A percentile compares a stretch with the other conserved stretches of the same genome.
Evolutionary conservation across 2,797 vertebrate genomes (phyloP).

Genomic region (Artibeus jamaicensis): DNA sequence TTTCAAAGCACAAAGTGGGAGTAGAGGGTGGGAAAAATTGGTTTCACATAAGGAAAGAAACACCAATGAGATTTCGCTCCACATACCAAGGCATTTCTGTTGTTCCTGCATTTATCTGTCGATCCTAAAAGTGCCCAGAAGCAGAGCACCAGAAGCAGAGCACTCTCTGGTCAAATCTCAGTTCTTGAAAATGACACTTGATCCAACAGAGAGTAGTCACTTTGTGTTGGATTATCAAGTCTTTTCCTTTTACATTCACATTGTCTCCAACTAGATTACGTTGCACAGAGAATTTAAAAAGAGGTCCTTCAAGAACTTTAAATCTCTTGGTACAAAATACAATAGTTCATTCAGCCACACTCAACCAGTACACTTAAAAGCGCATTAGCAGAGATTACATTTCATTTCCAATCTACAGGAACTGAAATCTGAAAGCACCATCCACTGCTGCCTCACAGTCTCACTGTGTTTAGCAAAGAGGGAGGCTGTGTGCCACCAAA

Average conservation of each 20-base stretch:
- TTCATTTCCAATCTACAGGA: conserved; percentile 48
- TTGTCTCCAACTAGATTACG: conserved; percentile 7
- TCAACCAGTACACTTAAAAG: conserved; percentile 43
- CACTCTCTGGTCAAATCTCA: background rate
- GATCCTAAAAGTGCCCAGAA: background rate
- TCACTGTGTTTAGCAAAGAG: background rate
- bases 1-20: background rate
- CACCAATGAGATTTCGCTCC: background rate
- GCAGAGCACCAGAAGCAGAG: background rate
- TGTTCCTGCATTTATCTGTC: background rate
- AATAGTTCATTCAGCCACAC: conserved; percentile 2
- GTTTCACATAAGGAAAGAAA: conserved; percentile 17
- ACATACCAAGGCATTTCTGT: background rate
- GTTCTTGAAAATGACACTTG: background rate
- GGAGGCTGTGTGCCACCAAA: background rate
- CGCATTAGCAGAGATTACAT: conserved; percentile 54
- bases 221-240: background rate
- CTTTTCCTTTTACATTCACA: conserved; percentile 39
- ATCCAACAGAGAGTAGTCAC: background rate
- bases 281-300: conserved; percentile 24
- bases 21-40: background rate
- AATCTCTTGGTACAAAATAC: conserved; percentile 46
- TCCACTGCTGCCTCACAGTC: conserved; percentile 13
- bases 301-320: conserved; percentile 15
- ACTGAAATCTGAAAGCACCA: conserved; percentile 16